Evolutionary conservation across 2,113 vertebrate genomes (phyloP).

Genomic region (Festucalex cinctus): DNA sequence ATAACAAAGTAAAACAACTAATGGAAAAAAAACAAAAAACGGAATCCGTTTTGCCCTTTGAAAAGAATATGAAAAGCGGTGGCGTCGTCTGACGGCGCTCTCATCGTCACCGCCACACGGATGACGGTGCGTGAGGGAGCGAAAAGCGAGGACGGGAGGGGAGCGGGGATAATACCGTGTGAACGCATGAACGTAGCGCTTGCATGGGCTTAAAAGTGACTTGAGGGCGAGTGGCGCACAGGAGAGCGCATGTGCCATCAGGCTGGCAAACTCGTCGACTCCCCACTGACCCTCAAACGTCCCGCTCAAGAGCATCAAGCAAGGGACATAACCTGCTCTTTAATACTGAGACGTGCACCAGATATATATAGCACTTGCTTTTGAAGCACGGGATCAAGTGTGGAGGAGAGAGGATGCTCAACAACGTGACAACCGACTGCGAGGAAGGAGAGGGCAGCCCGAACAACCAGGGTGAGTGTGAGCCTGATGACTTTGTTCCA

Average conservation of each 20-base stretch:
- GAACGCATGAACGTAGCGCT: conserved; percentile 81
- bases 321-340: neutral
- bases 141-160: conserved; percentile 29
- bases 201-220: conserved; percentile 71
- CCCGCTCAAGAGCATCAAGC: conserved; percentile 56
- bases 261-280: conserved; percentile 61
- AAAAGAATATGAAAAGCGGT: conserved; percentile 58
- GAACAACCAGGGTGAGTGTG: conserved; percentile 83
- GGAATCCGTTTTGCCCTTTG: conserved; percentile 40
- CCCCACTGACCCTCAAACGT: conserved; percentile 62
- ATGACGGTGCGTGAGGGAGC: conserved; percentile 43
- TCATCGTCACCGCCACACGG: conserved; percentile 54
- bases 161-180: conserved; percentile 77
- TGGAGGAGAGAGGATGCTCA: conserved; percentile 78
- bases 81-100: conserved; percentile 35
- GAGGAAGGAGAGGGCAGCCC: conserved; percentile 87
- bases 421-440: conserved; percentile 82
- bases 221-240: conserved; percentile 56
- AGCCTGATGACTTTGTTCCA: neutral
- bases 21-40: conserved; percentile 21
- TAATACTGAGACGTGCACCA: neutral
- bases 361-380: too few relatives aligned
- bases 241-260: conserved; percentile 56
- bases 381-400: conserved; percentile 4
- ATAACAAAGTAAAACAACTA: conserved; percentile 34